Conservation (phyloP, 2,113 vertebrate species). For the Puntigrus tetrazona region DNA sequence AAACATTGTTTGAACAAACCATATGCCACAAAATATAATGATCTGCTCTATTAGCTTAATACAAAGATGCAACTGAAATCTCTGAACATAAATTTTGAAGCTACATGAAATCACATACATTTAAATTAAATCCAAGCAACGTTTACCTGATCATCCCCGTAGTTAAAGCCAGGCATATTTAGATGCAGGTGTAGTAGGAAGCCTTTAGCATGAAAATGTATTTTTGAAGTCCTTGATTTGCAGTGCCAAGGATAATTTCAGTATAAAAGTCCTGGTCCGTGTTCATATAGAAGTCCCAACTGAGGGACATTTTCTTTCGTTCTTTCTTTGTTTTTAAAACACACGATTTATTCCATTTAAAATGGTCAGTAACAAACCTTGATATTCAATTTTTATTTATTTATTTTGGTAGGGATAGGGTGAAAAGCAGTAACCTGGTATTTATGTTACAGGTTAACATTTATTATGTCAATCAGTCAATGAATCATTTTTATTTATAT, state of each 20-base stretch:
- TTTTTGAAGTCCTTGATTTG: not conserved
- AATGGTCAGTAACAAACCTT: not conserved
- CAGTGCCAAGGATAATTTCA: conserved; percentile 4
- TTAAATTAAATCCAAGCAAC: not conserved
- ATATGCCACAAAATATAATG: not conserved
- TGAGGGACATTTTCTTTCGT: not conserved
- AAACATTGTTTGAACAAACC: not conserved
- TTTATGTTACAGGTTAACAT: not conserved
- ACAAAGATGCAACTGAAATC: not conserved
- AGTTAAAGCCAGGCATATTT: conserved; percentile 47
- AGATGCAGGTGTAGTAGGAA: not conserved
- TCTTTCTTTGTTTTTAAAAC: not conserved
- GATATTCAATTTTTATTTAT: not conserved
- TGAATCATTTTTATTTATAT: too few species aligned
- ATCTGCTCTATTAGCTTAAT: not conserved
- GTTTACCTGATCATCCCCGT: conserved; percentile 45
- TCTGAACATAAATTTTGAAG: not conserved
- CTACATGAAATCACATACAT: not conserved
- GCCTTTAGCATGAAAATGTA: not conserved
- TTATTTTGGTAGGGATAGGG: not conserved
- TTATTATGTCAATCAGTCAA: too few species aligned
- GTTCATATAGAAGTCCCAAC: not conserved
- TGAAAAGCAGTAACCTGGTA: not conserved
- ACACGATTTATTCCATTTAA: not conserved
- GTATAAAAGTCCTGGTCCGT: conserved; percentile 25